Conservation (phyloP, 2,797 vertebrate genomes). For the Iguana delicatissima region DNA sequence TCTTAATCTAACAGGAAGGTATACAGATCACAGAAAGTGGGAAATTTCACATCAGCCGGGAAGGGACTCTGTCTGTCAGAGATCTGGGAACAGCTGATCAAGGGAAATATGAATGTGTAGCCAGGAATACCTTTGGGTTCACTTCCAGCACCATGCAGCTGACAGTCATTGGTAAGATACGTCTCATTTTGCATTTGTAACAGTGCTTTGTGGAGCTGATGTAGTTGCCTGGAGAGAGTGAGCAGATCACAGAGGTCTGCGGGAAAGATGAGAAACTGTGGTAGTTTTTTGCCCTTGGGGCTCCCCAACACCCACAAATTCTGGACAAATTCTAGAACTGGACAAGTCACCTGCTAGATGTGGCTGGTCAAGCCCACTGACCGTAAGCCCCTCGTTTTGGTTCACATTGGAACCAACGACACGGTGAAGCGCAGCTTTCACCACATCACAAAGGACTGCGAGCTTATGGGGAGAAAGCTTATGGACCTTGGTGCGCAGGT, state of each 20-base stretch:
- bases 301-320: no score
- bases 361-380: no score
- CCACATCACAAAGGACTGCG: no score
- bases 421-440: no score
- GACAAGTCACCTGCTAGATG: no score
- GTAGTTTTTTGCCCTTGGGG: neutral
- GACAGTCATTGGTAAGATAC: slow-evolving; percentile 70
- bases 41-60: slow-evolving; percentile 76
- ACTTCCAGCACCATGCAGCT: slow-evolving; percentile 76
- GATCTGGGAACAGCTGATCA: slow-evolving; percentile 77
- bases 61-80: slow-evolving; percentile 73
- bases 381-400: no score
- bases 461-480: no score
- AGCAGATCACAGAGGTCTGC: neutral
- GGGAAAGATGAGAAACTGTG: neutral
- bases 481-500: no score
- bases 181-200: accelerated
- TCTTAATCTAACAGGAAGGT: slow-evolving; percentile 67
- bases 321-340: no score
- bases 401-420: no score
- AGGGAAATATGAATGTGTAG: slow-evolving; percentile 78
- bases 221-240: neutral
- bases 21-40: slow-evolving; percentile 80
- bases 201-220: neutral
- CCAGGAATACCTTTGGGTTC: slow-evolving; percentile 77